phyloP scores from a whole-genome alignment of 2,113 vertebrate genomes.

The Daphoenositta chrysoptera region DNA sequence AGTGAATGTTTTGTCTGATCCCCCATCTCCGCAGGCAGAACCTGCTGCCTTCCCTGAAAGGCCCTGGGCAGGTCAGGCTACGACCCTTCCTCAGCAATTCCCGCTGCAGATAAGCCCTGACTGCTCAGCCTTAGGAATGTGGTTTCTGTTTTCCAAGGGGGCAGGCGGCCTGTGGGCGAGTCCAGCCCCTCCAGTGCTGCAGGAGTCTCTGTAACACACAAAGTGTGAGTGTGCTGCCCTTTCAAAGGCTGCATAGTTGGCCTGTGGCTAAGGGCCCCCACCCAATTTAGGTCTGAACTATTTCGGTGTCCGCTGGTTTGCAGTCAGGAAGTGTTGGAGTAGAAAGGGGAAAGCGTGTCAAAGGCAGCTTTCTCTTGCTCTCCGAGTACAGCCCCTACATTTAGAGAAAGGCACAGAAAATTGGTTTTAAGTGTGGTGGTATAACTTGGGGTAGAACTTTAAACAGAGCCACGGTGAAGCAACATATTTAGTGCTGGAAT shows the following conservation, averaged over 20 bases:
- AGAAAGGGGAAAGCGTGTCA: neutral
- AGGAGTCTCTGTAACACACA: neutral
- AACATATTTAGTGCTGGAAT: neutral
- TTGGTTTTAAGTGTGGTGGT: neutral
- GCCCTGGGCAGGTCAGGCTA: neutral
- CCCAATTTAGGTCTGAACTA: neutral
- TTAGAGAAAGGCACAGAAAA: neutral
- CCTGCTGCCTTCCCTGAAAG: neutral
- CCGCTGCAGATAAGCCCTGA: neutral
- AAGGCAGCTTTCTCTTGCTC: neutral
- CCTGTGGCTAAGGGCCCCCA: neutral
- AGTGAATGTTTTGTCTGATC: accelerated
- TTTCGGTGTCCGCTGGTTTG: neutral
- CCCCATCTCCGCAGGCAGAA: neutral
- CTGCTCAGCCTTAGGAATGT: neutral
- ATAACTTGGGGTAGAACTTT: neutral
- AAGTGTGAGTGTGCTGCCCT: neutral
- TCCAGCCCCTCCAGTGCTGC: neutral
- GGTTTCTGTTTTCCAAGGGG: neutral
- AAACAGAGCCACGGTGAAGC: neutral
- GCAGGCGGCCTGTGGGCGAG: neutral
- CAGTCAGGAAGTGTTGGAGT: neutral
- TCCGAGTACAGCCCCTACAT: neutral
- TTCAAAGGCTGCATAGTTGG: neutral
- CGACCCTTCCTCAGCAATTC: neutral